Base-by-base conservation (phyloP, 2,888 invertebrate species). In the Platycheirus rosarum region DNA sequence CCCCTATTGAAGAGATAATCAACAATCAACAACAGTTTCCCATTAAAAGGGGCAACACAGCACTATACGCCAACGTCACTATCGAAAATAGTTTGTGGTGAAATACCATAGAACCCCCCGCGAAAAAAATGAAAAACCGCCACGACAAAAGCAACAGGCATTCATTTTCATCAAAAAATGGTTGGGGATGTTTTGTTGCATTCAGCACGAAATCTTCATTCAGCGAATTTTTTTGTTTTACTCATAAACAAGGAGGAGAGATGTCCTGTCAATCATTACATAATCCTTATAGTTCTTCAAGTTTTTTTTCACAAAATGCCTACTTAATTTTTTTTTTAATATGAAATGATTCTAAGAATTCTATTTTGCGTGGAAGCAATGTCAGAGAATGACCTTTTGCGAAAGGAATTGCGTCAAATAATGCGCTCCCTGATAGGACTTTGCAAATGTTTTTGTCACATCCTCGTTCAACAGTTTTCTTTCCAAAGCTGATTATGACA, bases 191-290 rank as follows among this genome's bases (percentile, higher is more conserved):
- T n/a, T 20, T 37, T 75, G 66, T 16, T 37, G 82, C 76, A 82
- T 82, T 82, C 82, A 82, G 82, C 82, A 26, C n/a, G 32, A 16
- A n/a, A 60, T 8, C 62, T 66, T 76, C 53, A 82, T 82, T 82
- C 82, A 82, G 82, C 82, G 18, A 62, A 60, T 35, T 35, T 2
- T 7, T n/a, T 13, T 13, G 1, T 9, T 13, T 13, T 20, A 37
- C 0, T 7, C 3, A 8, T 4, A 7, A 13, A 8, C 2, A 20
- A 13, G 16, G 16, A 57, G 63, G 74, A 69, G 74, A 63, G 40
- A 62, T 23, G 14, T 35, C 26, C 48, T 23, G 14, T 46, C 23
- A 32, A 14, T 35, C 46, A 42, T 74, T 74, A 57, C 63, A 69
- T 79, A 74, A 79, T 35, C 18, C 3, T 13, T n/a, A 23, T 23